Evolutionary conservation across 2,113 vertebrate genomes (phyloP), one percentile per base, ranked within the genome.

Genomic region (Abramis brama): DNA sequence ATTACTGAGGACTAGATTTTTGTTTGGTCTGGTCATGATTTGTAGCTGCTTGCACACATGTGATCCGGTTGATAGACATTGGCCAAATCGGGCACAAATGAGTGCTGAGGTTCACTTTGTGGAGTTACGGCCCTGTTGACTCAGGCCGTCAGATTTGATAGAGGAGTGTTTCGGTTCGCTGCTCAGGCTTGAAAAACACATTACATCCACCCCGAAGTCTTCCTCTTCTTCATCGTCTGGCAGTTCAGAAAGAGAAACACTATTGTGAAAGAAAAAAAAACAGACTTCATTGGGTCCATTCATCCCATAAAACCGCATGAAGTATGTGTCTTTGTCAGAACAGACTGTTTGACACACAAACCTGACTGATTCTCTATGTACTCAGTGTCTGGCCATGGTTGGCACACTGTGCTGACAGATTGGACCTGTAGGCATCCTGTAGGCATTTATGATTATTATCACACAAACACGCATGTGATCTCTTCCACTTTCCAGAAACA

Each of bases 401-500:
- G 21, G 59, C 79, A 73, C 19, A 47, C 33, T 23, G 50, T 50
- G 50, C 27, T 85, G 79, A 79, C 68, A 9, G 57, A 74, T 43
- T 25, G 52, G 43, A 60, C 33, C 47, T 57, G 50, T 8, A 19
- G 33, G 33, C 85, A 76, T 90, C 33, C 47, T 57, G 50, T 8
- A 19, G 33, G 33, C 85, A 76, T 90, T 86, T 84, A 43, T 23
- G 75, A 89, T 89, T 15, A 52, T 87, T 88, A 9, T 78, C 83
- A 79, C 62, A 64, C 74, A 76, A 62, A 82, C 73, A 78, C 5
- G 0, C 43, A 47, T 75, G 71, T 15, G 23, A 75, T 75, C 43
- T 47, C 6, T 47, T 75, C 43, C 74, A 62, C n/a, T 50, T 47
- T 39, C 23, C n/a, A 60, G 36, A 43, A 43, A n/a, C 47, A 79